Conservation (phyloP, 1,140 invertebrate genomes). For the Formica selysi region DNA sequence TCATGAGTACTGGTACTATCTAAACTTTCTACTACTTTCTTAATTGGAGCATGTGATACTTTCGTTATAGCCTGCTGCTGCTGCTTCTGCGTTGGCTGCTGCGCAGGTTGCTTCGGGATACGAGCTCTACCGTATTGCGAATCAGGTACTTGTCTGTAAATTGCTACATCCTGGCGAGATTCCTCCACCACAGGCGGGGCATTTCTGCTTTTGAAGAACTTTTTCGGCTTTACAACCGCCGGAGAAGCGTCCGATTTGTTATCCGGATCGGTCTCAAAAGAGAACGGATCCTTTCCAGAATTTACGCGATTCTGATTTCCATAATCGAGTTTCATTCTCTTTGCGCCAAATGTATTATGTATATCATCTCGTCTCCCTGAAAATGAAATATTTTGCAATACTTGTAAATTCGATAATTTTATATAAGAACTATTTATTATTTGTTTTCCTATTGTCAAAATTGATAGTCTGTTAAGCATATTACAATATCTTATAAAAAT, state of each 20-base stretch:
- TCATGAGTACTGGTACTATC: constrained; percentile 68
- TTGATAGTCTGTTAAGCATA: not conserved
- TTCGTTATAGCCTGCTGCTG: constrained; percentile 77
- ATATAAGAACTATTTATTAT: not conserved
- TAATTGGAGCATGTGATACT: constrained; percentile 67
- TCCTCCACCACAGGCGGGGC: constrained; percentile 86
- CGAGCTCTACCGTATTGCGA: constrained; percentile 79
- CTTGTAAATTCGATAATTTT: not conserved
- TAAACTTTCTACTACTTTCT: constrained; percentile 73
- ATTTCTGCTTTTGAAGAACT: constrained; percentile 96
- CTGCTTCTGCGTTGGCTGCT: constrained; percentile 75
- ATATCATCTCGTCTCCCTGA: constrained; percentile 82
- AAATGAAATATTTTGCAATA: constrained; percentile 31
- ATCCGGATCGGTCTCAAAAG: constrained; percentile 83
- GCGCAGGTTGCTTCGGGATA: constrained; percentile 75
- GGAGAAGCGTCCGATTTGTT: constrained; percentile 76
- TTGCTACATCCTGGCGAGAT: constrained; percentile 86
- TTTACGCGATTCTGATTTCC: constrained; percentile 83
- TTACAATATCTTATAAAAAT: constrained; percentile 2
- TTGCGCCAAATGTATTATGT: constrained; percentile 78
- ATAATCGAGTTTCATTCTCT: constrained; percentile 83
- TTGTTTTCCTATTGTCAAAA: not conserved
- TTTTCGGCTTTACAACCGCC: constrained; percentile 91
- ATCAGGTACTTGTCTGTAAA: constrained; percentile 85
- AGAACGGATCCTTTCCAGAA: constrained; percentile 83